Evolutionary conservation across 1,140 invertebrate species (phyloP), one percentile per base, ranked within the genome.

Genomic region (Drosophila nikananu): DNA sequence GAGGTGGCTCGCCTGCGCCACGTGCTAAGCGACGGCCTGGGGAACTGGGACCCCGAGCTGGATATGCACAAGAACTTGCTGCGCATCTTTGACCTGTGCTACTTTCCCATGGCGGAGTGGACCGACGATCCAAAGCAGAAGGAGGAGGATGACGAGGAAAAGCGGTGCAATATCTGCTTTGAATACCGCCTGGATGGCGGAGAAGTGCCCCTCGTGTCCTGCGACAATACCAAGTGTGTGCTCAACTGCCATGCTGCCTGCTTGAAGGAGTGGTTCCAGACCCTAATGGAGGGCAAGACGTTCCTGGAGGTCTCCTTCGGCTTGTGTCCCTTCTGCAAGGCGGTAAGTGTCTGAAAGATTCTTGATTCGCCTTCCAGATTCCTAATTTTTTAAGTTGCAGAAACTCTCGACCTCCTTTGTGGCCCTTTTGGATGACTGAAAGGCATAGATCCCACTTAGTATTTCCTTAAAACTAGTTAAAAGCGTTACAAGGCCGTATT

Each of bases 391-490:
- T 21, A 2, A 13, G 5, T 80, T 77, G 0, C 70, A 92, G 91
- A 92, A 92, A 75, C 68, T 93, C 35, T 93, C 92, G 15, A 91
- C 92, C 13, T 92, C 92, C 0, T 93, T 93, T 72, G 84, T 58
- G 4, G 86, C 78, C 0, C 62, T 89, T n/a, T 51, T 90, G 13
- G 66, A 79, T 32, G 71, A 71, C 19, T 87, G 35, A 81, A 27
- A 46, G 35, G 23, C 15, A 7, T 2, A n/a, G 21, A 17, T 10
- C 5, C 21, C 21, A 10, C 9, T 19, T 5, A 58, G 13, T 32
- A 25, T 27, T 46, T 13, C 15, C 2, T 41, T 42, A 44, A 13
- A 15, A 51, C 37, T 23, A 41, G 46, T 49, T 32, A 39, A 70
- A 68, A 42, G 19, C 55, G n/a, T 64, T 66, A 44, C 52, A 65